A percentile compares a stretch with the other conserved stretches of the same genome.
Evolutionary conservation across 2,113 vertebrate genomes (phyloP).

Genomic region (Numida meleagris): DNA sequence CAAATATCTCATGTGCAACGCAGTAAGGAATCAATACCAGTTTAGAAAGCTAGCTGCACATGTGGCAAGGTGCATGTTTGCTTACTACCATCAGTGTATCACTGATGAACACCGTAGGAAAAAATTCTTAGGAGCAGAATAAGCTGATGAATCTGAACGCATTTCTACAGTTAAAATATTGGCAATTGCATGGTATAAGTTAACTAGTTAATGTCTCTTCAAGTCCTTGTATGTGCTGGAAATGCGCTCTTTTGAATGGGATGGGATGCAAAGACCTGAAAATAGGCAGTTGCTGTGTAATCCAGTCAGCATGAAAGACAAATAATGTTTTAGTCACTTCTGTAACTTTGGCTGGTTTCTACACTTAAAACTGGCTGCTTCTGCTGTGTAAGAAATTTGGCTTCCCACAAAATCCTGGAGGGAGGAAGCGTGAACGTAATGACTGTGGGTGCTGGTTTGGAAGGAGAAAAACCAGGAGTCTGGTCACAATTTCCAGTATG

Average conservation of each 20-base stretch:
- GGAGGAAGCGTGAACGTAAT: background rate
- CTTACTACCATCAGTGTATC: background rate
- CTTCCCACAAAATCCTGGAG: background rate
- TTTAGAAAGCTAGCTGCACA: conserved; percentile 30
- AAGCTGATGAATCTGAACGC: background rate
- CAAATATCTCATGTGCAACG: conserved; percentile 8
- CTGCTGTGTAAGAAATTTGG: background rate
- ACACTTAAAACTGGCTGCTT: background rate
- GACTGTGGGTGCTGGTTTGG: background rate
- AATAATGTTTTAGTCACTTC: background rate
- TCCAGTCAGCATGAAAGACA: background rate
- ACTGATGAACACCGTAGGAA: background rate
- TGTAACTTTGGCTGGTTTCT: background rate
- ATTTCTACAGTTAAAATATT: background rate
- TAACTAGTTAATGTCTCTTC: background rate
- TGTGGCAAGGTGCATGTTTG: background rate
- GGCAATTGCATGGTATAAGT: background rate
- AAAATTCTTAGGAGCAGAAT: background rate
- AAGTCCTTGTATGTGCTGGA: background rate
- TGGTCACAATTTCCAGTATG: background rate
- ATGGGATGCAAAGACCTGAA: background rate
- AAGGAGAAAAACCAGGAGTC: background rate
- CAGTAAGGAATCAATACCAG: background rate
- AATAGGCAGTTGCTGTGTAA: background rate
- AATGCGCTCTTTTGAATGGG: background rate